phyloP scores from a whole-genome alignment of 2,113 vertebrate genomes.

The Solea senegalensis region DNA sequence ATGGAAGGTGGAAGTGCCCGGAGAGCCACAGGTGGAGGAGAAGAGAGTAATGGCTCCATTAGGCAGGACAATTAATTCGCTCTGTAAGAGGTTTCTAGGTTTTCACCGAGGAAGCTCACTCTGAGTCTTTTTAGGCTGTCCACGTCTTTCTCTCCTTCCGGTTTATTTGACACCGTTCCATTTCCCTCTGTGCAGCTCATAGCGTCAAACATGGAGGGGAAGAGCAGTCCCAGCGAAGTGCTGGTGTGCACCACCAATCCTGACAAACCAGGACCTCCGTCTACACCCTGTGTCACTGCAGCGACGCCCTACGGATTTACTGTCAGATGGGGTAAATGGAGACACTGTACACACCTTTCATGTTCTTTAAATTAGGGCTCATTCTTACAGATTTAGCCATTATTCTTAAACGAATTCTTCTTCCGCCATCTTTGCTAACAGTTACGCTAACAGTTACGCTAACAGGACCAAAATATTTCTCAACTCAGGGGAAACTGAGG shows the following conservation, averaged over 20 bases:
- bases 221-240: slow-evolving; percentile 93
- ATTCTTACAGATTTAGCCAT: neutral
- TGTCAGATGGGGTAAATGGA: slow-evolving; percentile 90
- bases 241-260: slow-evolving; percentile 95
- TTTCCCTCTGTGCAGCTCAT: slow-evolving; percentile 84
- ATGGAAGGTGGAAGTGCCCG: slow-evolving; percentile 16
- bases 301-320: slow-evolving; percentile 88
- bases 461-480: no score
- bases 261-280: slow-evolving; percentile 93
- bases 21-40: neutral
- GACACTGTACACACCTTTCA: neutral
- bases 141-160: neutral
- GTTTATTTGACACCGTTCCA: neutral
- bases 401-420: neutral
- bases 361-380: no score
- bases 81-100: slow-evolving; percentile 32
- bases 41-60: slow-evolving; percentile 28
- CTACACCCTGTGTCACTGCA: slow-evolving; percentile 84
- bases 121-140: neutral
- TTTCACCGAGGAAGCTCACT: neutral
- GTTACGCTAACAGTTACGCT: no score
- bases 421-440: no score
- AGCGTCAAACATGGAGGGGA: slow-evolving; percentile 92
- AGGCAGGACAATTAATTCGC: slow-evolving; percentile 21
- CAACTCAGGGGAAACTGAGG: no score